Evolutionary conservation across 2,113 vertebrate species (phyloP).

Genomic region (Chionis minor): DNA sequence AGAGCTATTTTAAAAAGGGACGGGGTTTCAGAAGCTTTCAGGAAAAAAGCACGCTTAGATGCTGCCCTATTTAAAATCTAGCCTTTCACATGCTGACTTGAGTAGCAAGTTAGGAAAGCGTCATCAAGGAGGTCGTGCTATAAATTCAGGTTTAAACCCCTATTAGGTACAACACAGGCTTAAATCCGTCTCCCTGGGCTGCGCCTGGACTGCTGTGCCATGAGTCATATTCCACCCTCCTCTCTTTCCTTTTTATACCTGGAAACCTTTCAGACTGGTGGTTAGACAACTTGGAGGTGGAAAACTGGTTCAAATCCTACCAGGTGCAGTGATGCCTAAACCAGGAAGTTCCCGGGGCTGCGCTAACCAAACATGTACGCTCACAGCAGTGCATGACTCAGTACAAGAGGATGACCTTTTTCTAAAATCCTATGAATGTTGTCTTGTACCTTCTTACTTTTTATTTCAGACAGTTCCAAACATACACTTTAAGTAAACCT

Average conservation of each 20-base stretch:
- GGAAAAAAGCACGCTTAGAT: neutral
- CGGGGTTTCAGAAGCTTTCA: neutral
- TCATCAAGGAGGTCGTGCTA: neutral
- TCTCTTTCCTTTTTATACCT: neutral
- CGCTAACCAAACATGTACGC: fast-evolving
- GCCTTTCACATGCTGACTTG: neutral
- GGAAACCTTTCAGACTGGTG: neutral
- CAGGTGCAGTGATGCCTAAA: neutral
- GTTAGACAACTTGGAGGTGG: neutral
- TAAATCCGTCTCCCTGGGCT: neutral
- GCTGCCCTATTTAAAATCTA: neutral
- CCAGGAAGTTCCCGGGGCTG: neutral
- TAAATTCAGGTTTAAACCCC: neutral
- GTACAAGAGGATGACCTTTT: neutral
- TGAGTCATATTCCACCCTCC: neutral
- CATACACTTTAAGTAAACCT: neutral
- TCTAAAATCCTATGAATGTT: neutral
- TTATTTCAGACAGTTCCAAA: neutral
- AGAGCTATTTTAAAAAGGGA: neutral
- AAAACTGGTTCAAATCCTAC: neutral
- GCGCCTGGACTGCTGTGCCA: neutral
- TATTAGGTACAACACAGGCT: neutral
- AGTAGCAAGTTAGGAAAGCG: neutral
- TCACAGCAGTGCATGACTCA: neutral
- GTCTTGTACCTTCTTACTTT: neutral